These are phyloP conservation scores for Propithecus deckenii DNA, from an alignment of 2,797 vertebrate species.

Conservation along the genomic window DNA sequence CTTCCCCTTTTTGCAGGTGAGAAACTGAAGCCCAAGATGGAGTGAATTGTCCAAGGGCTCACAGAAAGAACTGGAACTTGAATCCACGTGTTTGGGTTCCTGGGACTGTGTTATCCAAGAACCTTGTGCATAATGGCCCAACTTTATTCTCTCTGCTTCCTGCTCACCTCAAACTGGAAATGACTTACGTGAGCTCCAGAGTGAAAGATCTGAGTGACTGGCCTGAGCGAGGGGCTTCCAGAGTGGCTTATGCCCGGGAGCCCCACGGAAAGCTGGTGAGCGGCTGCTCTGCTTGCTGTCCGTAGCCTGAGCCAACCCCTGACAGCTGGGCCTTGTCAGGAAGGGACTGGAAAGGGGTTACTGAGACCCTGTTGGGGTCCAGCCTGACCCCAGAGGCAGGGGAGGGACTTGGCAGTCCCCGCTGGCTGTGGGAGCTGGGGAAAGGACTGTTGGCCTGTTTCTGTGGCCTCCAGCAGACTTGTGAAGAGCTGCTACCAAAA, in stretches of 20 bases:
- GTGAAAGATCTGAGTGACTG: not conserved
- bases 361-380: not conserved
- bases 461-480: conserved; percentile 44
- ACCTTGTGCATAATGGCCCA: not conserved
- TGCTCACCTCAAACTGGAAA: not conserved
- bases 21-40: not conserved
- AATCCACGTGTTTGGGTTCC: not conserved
- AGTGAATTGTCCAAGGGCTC: not conserved
- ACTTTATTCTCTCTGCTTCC: not conserved
- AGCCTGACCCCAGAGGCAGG: not conserved
- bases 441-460: not conserved
- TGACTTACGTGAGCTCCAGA: not conserved
- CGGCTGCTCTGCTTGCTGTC: not conserved
- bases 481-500: conserved; percentile 54
- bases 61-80: not conserved
- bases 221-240: rapidly evolving
- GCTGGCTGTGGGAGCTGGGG: not conserved
- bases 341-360: not conserved
- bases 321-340: conserved; percentile 42
- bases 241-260: not conserved
- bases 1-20: not conserved
- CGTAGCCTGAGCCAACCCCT: not conserved
- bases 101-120: not conserved
- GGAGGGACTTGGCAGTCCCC: not conserved
- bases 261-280: not conserved